Conservation (phyloP, 2,888 invertebrate genomes). For the Acanthococcus lagerstroemiae region DNA sequence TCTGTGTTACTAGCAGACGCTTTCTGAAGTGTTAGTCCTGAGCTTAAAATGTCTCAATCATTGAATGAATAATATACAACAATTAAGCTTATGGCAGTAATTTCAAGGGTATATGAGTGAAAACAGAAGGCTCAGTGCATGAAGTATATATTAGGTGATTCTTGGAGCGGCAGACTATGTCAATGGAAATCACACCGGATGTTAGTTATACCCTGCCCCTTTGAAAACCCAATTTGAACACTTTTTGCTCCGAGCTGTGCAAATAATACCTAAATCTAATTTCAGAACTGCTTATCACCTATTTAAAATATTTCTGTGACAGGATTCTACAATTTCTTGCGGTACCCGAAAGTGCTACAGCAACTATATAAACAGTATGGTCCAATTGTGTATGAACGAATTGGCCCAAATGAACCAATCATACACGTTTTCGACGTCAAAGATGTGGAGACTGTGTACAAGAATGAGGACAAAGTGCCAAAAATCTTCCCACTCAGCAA, state of each 20-base stretch:
- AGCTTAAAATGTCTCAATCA: no score
- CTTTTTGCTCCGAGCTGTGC: no score
- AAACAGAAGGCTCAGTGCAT: no score
- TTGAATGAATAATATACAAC: no score
- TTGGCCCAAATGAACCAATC: slow-evolving; percentile 41
- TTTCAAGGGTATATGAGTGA: no score
- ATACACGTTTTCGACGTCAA: slow-evolving; percentile 48
- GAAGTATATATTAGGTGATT: no score
- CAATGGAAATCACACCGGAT: no score
- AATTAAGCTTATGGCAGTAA: no score
- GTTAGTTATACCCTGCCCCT: no score
- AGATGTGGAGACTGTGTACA: slow-evolving; percentile 44
- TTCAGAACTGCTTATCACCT: background rate
- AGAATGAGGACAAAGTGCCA: slow-evolving; percentile 45
- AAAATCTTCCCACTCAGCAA: slow-evolving; percentile 46
- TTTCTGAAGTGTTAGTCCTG: background rate
- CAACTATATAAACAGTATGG: slow-evolving; percentile 44
- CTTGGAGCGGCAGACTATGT: no score
- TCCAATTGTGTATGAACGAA: slow-evolving; percentile 44
- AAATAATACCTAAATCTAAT: background rate
- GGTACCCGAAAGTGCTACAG: slow-evolving; percentile 43
- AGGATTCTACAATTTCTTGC: slow-evolving; percentile 38
- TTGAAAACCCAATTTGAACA: no score
- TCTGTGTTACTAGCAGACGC: background rate
- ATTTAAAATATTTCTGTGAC: background rate